Evolutionary conservation across 2,797 vertebrate genomes (phyloP), one percentile per base, ranked within the genome.

Genomic region (Enteromius mattozi): DNA sequence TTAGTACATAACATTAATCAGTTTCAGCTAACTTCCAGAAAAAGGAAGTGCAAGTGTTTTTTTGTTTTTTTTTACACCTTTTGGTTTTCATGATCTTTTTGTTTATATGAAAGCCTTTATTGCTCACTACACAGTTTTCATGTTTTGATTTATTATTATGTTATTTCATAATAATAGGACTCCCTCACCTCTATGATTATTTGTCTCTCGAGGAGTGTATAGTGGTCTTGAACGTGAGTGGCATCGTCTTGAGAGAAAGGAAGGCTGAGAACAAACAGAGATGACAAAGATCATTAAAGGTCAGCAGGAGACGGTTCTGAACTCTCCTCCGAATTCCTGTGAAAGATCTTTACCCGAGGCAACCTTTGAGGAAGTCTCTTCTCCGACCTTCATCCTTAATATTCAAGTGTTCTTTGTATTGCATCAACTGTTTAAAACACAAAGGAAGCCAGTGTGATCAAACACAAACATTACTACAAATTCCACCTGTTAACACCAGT

Each of bases 121-220:
- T 45, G 6, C n/a, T 45, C 12, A 3, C n/a, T 45, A 4, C 13
- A 71, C 16, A 4, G 8, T 71, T 16, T 4, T 1, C 24, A 45
- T 45, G 9, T 45, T 45, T 13, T 45, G 40, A 40, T 40, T 40
- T 8, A 2, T 13, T 45, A 2, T 45, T 10, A 45, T 13, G 42
- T 13, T 3, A 45, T 45, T 45, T 45, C 42, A 3, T 45, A 13
- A 2, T 13, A 13, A 13, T 13, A 10, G 33, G 21, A 75, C 30
- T 56, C 40, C 6, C 93, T 91, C 80, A 99, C 98, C 96, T 99
- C 97, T 27, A 99, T 96, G 84, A 99, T 96, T 89, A 99, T 97
- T 93, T 99, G 98, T 72, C 97, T 93, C 88, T 99, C 98, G 93
- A 99, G 92, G 75, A 99, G 94, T 0, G 97, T 98, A 85, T 96